Conservation (phyloP, 2,797 vertebrate genomes). For the Mus spretus region DNA sequence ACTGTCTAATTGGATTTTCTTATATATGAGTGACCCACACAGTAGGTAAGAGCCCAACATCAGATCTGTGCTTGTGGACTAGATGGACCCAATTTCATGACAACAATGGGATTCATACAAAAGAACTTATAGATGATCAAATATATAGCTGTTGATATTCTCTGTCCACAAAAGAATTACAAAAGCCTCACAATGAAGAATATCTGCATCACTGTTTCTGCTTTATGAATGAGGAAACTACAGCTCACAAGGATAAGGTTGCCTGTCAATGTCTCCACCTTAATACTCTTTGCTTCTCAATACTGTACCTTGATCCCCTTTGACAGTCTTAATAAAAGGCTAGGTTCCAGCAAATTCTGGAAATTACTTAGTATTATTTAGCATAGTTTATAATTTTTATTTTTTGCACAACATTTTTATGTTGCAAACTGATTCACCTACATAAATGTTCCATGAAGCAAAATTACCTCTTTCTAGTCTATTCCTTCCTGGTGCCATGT, state of each 20-base stretch:
- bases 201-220: not conserved
- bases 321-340: not conserved
- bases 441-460: not conserved
- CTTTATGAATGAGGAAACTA: not conserved
- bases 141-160: not conserved
- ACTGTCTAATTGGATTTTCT: not conserved
- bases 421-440: not conserved
- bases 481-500: not conserved
- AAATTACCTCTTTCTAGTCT: not conserved
- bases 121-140: not conserved
- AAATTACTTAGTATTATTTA: not conserved
- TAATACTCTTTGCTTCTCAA: not conserved
- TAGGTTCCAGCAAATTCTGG: not conserved
- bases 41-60: not conserved
- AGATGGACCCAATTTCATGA: not conserved
- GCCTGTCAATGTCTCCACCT: not conserved
- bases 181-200: not conserved
- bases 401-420: not conserved
- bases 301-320: not conserved
- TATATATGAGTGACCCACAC: not conserved
- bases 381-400: constrained; percentile 3
- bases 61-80: not conserved
- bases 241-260: not conserved
- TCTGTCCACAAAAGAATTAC: not conserved
- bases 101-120: not conserved